Percentiles rank a stretch among this genome's conserved stretches.
These are phyloP conservation scores for Encarsia formosa DNA, from an alignment of 2,888 invertebrate genomes.

Conservation along the genomic window DNA sequence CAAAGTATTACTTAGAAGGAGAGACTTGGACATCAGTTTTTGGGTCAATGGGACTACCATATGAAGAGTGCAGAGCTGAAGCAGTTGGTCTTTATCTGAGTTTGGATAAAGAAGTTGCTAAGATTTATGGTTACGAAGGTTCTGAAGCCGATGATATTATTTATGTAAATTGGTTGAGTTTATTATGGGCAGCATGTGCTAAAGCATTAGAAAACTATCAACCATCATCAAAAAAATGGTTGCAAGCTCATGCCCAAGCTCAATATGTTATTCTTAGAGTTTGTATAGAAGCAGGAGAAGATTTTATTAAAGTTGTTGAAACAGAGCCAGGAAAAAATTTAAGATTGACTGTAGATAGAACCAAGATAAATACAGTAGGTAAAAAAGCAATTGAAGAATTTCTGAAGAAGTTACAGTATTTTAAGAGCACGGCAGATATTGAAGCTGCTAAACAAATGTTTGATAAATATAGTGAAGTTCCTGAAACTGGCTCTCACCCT, in stretches of 20 bases:
- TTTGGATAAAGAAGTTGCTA: constrained; percentile 67
- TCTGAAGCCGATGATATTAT: constrained; percentile 72
- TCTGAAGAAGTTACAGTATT: constrained; percentile 82
- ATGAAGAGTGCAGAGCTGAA: constrained; percentile 96
- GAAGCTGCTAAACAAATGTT: constrained; percentile 73
- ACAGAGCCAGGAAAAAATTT: constrained; percentile 78
- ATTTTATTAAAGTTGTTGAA: constrained; percentile 70
- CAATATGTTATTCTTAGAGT: constrained; percentile 86
- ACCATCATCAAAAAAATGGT: constrained; percentile 79
- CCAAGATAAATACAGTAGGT: constrained; percentile 78
- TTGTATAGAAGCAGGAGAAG: constrained; percentile 81
- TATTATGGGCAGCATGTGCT: constrained; percentile 82
- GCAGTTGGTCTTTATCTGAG: constrained; percentile 94
- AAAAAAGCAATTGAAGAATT: constrained; percentile 81
- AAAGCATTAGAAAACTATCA: constrained; percentile 88
- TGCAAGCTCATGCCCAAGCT: constrained; percentile 85
- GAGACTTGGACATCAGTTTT: constrained; percentile 93
- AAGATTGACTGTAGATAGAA: constrained; percentile 69
- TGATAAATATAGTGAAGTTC: constrained; percentile 74
- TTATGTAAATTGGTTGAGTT: constrained; percentile 89
- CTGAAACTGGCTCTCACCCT: constrained; percentile 61
- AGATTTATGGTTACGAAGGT: constrained; percentile 81
- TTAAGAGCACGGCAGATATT: constrained; percentile 83
- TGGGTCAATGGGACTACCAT: constrained; percentile 80
- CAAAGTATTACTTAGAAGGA: constrained; percentile 77